Percentiles rank a stretch among this genome's conserved stretches.
Evolutionary conservation across 1,140 invertebrate genomes (phyloP).

Genomic region (Gonatopus flavifemur): DNA sequence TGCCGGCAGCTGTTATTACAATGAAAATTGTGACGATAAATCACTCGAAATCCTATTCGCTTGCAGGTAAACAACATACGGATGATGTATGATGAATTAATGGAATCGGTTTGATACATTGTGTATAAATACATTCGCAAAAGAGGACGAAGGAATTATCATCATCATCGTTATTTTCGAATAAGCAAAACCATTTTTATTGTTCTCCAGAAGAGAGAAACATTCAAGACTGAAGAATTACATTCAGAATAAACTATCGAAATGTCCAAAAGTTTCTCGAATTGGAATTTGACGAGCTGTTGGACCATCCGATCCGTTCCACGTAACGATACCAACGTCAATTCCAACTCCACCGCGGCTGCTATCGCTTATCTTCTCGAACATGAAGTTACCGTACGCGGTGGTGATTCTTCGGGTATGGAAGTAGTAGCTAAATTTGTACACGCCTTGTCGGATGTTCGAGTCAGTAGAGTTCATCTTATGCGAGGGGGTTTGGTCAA

Average conservation of each 20-base stretch:
- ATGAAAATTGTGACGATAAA: too few relatives aligned
- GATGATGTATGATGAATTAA: too few relatives aligned
- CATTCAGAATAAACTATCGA: constrained; percentile 10
- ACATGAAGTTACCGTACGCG: constrained; percentile 37
- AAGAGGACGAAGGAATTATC: too few relatives aligned
- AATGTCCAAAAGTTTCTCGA: constrained; percentile 24
- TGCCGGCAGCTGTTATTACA: too few relatives aligned
- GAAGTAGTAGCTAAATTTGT: constrained; percentile 38
- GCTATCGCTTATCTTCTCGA: constrained; percentile 37
- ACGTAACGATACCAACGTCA: constrained; percentile 3
- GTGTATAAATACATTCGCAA: too few relatives aligned
- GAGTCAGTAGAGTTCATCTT: constrained; percentile 9
- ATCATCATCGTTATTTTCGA: too few relatives aligned
- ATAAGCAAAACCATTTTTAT: too few relatives aligned
- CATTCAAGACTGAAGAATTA: not conserved
- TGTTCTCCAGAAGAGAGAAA: not conserved
- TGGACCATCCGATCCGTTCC: constrained; percentile 27
- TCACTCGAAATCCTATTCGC: too few relatives aligned
- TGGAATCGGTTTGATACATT: too few relatives aligned
- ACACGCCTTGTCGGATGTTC: constrained; percentile 25
- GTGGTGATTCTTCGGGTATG: constrained; percentile 21
- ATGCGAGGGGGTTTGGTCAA: constrained; percentile 35
- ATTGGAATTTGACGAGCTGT: constrained; percentile 29
- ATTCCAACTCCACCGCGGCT: too few relatives aligned
- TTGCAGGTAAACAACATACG: too few relatives aligned